These are phyloP conservation scores for Phaedon cochleariae DNA, from an alignment of 2,888 invertebrate species.

Conservation along the genomic window DNA sequence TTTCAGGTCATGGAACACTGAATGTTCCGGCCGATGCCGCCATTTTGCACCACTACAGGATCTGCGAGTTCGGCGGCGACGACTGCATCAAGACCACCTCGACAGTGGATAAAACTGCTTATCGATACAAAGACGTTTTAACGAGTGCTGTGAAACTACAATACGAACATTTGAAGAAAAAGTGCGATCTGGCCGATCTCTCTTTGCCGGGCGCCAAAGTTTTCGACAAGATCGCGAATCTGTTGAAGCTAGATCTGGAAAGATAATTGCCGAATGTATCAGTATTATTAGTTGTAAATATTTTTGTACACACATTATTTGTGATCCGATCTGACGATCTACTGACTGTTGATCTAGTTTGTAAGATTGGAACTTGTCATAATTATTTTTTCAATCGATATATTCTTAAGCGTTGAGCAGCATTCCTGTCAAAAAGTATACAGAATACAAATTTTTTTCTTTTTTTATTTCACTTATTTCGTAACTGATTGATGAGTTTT, in stretches of 20 bases:
- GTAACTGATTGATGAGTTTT: too few species aligned
- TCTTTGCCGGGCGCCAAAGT: constrained; percentile 49
- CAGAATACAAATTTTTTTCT: too few species aligned
- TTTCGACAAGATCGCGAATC: constrained; percentile 54
- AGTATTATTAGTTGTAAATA: constrained; percentile 27
- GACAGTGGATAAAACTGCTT: constrained; percentile 82
- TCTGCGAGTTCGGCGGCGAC: constrained; percentile 92
- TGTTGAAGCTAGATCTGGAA: constrained; percentile 44
- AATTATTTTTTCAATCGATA: neutral
- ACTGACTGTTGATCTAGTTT: constrained; percentile 10
- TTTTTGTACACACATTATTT: constrained; percentile 13
- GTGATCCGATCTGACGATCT: constrained; percentile 1
- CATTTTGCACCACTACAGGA: constrained; percentile 84
- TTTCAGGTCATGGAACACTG: constrained; percentile 68
- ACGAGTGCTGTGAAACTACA: constrained; percentile 62
- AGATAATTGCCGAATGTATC: constrained; percentile 27
- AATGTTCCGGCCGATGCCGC: constrained; percentile 87
- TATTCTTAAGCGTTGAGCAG: neutral
- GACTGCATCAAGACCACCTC: constrained; percentile 88
- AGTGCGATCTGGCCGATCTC: constrained; percentile 66
- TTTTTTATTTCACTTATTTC: too few species aligned
- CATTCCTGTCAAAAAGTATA: neutral
- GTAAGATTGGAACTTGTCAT: neutral
- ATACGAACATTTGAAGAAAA: constrained; percentile 64
- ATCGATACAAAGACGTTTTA: constrained; percentile 69